phyloP scores from a whole-genome alignment of 2,888 invertebrate genomes.

The Neoaliturus tenellus region DNA sequence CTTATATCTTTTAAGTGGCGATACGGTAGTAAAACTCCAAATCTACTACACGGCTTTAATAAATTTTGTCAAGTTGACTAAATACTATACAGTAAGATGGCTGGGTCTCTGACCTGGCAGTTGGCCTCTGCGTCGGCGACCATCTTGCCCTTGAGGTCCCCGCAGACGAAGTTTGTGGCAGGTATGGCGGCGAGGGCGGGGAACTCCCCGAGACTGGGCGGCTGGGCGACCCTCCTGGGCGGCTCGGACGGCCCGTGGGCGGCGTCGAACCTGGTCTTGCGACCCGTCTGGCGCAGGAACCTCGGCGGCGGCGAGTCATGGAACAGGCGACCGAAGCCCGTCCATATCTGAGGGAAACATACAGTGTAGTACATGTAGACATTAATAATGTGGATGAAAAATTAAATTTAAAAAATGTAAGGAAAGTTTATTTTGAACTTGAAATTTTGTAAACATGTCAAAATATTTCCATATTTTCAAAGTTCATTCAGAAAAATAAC shows the following conservation, averaged over 20 bases:
- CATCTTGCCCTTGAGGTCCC: constrained; percentile 62
- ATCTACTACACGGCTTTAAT: too few relatives aligned
- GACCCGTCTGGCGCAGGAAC: constrained; percentile 61
- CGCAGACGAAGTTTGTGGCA: constrained; percentile 63
- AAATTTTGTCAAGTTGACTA: too few relatives aligned
- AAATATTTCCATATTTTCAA: too few relatives aligned
- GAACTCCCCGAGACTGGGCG: constrained; percentile 12
- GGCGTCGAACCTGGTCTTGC: neutral
- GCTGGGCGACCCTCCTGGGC: neutral
- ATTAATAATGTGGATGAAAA: too few relatives aligned
- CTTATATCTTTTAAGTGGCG: too few relatives aligned
- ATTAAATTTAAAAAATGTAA: too few relatives aligned
- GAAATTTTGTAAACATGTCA: too few relatives aligned
- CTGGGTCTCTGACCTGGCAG: constrained; percentile 68
- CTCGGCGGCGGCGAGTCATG: constrained; percentile 61
- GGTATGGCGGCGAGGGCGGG: constrained; percentile 62
- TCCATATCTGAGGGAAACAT: constrained; percentile 64
- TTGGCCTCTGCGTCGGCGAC: constrained; percentile 67
- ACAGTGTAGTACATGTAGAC: too few relatives aligned
- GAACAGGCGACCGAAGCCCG: constrained; percentile 62
- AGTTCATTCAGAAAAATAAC: too few relatives aligned
- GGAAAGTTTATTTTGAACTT: too few relatives aligned
- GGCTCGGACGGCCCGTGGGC: neutral
- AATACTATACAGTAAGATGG: too few relatives aligned
- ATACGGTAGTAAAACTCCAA: too few relatives aligned